Evolutionary conservation across 2,888 invertebrate genomes (phyloP).

Genomic region (Priocnemis perturbator): DNA sequence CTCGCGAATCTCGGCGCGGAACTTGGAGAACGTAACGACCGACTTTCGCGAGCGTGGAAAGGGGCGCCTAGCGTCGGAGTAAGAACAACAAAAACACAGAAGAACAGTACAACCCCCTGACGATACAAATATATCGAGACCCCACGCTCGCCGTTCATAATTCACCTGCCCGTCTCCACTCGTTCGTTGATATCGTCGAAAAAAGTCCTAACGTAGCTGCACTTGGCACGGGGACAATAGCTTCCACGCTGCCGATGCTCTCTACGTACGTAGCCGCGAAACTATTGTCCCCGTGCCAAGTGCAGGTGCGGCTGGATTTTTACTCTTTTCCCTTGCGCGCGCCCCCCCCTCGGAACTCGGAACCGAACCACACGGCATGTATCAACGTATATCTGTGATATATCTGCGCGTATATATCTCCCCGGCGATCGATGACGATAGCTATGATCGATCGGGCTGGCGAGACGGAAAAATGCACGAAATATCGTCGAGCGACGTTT

Average conservation of each 20-base stretch:
- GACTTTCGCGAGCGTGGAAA: too few relatives aligned
- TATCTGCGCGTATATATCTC: neutral
- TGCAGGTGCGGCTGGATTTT: constrained; percentile 25
- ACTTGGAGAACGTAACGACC: too few relatives aligned
- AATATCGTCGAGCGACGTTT: constrained; percentile 1
- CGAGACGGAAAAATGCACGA: neutral
- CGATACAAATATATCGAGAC: too few relatives aligned
- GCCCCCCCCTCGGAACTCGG: neutral
- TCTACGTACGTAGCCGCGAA: neutral
- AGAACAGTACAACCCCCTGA: too few relatives aligned
- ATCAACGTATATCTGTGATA: constrained; percentile 4
- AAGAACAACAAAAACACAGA: too few relatives aligned
- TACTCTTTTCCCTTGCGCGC: constrained; percentile 6
- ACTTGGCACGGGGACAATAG: constrained; percentile 30
- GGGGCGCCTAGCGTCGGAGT: too few relatives aligned
- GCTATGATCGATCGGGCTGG: neutral
- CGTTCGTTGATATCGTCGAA: constrained; percentile 13
- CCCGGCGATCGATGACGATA: neutral
- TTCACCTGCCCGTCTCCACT: constrained; percentile 4
- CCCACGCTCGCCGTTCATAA: constrained; percentile 10
- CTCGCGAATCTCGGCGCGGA: too few relatives aligned
- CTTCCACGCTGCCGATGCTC: neutral
- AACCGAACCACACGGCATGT: neutral
- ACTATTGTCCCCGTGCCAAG: constrained; percentile 30
- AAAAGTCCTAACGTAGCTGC: constrained; percentile 22